phyloP scores from a whole-genome alignment of 2,888 invertebrate species.

The Zaprionus bogoriensis region DNA sequence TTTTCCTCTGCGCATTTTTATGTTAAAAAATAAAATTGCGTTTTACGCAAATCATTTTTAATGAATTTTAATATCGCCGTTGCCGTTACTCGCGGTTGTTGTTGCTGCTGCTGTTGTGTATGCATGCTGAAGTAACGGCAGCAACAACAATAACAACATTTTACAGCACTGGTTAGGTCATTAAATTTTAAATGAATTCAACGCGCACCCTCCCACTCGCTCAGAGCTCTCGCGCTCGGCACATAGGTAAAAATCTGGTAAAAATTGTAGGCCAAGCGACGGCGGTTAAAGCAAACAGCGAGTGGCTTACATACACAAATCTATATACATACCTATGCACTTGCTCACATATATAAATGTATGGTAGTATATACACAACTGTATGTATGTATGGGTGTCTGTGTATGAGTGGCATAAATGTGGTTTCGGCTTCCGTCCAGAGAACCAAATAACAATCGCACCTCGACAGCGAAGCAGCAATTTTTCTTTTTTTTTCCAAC shows the following conservation, averaged over 20 bases:
- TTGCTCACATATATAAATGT: constrained; percentile 5
- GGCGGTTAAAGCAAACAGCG: constrained; percentile 45
- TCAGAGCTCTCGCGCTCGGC: constrained; percentile 15
- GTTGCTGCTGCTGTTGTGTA: constrained; percentile 22
- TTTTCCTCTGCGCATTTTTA: constrained; percentile 19
- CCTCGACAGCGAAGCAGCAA: constrained; percentile 38
- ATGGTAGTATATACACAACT: constrained; percentile 6
- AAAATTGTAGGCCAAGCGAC: constrained; percentile 42
- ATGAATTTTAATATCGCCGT: constrained; percentile 74
- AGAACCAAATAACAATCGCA: constrained; percentile 39
- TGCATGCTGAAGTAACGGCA: constrained; percentile 34
- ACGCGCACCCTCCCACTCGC: constrained; percentile 32
- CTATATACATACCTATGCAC: constrained; percentile 6
- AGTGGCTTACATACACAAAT: constrained; percentile 5
- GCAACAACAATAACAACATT: constrained; percentile 34
- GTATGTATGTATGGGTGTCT: constrained; percentile 1
- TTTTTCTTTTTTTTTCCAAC: constrained; percentile 43
- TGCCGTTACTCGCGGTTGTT: constrained; percentile 19
- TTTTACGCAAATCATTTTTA: constrained; percentile 79
- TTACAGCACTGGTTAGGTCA: constrained; percentile 69
- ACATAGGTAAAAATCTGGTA: constrained; percentile 45
- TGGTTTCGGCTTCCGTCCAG: constrained; percentile 66
- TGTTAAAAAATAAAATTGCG: constrained; percentile 73
- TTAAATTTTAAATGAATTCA: constrained; percentile 77
- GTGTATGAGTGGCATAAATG: constrained; percentile 45